phyloP scores from a whole-genome alignment of 2,113 vertebrate species.

The Oreocharis arfaki region DNA sequence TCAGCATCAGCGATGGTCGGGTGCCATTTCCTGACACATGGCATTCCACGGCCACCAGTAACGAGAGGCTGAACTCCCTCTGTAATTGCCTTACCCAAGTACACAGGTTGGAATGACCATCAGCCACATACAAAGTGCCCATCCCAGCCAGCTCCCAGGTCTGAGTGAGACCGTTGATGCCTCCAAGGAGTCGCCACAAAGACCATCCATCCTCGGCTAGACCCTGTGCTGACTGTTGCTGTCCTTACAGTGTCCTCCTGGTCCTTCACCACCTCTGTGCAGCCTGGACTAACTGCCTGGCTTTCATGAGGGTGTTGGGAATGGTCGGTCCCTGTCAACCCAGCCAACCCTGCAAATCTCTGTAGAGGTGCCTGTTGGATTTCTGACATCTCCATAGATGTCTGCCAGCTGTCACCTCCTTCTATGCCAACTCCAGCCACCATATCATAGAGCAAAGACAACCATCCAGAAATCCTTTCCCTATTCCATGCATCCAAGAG shows the following conservation, averaged over 20 bases:
- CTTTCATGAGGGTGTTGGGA: background rate
- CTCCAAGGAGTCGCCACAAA: background rate
- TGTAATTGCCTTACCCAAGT: background rate
- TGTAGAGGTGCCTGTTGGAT: background rate
- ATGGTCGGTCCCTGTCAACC: fast-evolving
- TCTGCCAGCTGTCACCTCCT: background rate
- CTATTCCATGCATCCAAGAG: fast-evolving
- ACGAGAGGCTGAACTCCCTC: background rate
- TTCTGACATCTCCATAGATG: background rate
- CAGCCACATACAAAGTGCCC: background rate
- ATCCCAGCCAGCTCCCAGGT: background rate
- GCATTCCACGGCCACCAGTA: slow-evolving; percentile 22
- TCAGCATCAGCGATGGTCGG: background rate
- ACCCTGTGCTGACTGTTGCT: background rate
- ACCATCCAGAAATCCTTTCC: background rate
- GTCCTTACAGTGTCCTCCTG: background rate
- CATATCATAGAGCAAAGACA: background rate
- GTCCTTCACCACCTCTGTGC: background rate
- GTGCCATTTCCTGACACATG: slow-evolving; percentile 38
- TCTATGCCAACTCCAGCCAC: background rate
- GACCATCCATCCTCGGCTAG: background rate
- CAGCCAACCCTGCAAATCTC: background rate
- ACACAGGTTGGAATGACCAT: background rate
- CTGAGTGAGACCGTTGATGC: background rate
- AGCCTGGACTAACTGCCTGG: background rate